Base-by-base conservation (phyloP, 2,888 invertebrate species). In the Macrosoma leucophasiata region DNA sequence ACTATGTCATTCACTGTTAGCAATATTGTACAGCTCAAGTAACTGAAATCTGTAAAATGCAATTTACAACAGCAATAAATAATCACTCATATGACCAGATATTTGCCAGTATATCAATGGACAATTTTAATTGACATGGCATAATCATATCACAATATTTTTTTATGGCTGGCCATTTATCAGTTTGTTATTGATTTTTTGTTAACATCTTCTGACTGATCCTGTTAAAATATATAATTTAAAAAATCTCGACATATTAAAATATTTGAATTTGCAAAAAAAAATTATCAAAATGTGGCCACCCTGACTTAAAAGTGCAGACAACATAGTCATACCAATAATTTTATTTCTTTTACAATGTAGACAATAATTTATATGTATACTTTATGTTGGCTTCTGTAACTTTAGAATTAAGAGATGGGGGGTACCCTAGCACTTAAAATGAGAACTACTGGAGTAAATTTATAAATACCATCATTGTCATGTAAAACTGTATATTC, bases 111-210 rank as follows among this genome's bases (percentile, higher is more conserved):
- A 52, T 58, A 58, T 53, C 61, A 70, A 69, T 72, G 78, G 76
- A 79, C 77, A 81, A 74, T 66, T 76, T 75, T 79, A 79, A 79
- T 79, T 82, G 79, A 81, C 79, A 73, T 78, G 76, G 78, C 76
- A 79, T 72, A 59, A 51, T 65, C 55, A 57, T 78, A 79, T 79
- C 79, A 79, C 78, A 76, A 76, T n/a, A n/a, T n/a, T n/a, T n/a
- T n/a, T n/a, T n/a, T n/a, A n/a, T n/a, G n/a, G n/a, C n/a, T n/a
- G n/a, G n/a, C n/a, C n/a, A n/a, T n/a, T n/a, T n/a, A n/a, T n/a
- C n/a, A n/a, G n/a, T n/a, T n/a, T n/a, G n/a, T n/a, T n/a, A n/a
- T n/a, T n/a, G n/a, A n/a, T n/a, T n/a, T n/a, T n/a, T n/a, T n/a
- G n/a, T n/a, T n/a, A n/a, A n/a, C n/a, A n/a, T n/a, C n/a, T n/a